Base-by-base conservation (phyloP, 1,140 invertebrate genomes). In the Aphidius ervi region DNA sequence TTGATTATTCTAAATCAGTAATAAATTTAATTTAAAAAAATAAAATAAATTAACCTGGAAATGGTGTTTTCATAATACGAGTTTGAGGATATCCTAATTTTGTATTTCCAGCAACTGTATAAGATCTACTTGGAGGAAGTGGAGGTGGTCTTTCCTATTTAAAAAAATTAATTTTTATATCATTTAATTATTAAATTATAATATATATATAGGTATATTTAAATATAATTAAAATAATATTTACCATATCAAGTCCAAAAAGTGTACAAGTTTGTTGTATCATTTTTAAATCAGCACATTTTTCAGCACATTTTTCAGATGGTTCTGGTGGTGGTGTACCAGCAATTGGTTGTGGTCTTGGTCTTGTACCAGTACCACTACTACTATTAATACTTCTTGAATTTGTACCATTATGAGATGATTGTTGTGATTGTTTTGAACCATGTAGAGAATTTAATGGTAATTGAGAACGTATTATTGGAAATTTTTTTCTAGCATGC, bases 31-130 rank as follows among this genome's bases (percentile, higher is more conserved):
- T 6, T n/a, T n/a, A 40, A 42, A 49, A 50, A 23, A 49, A 58
- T 40, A 56, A 37, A 31, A 6, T 55, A 23, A 47, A 61, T 67
- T 74, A 79, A 88, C 87, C 87, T 75, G 90, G 89, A 81, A 90
- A 97, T 63, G 91, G 88, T 83, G 89, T 88, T 77, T 93, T 93
- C 91, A 96, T 93, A 37, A 92, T 81, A 71, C 94, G 85, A 57
- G 88, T 92, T 80, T 97, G 94, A 42, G 94, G 94, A 81, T 95
- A 96, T 63, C 91, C 88, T 59, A 96, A 77, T 81, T 95, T 95
- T n/a, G 92, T 91, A 77, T 95, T 95, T 60, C 92, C 92, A 40
- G 89, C 84, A 46, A 97, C 91, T 39, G 92, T 95, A 78, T 96
- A 97, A 0, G 91, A 86, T 64, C 94, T 84, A 68, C 91, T 91